Evolutionary conservation across 2,797 vertebrate species (phyloP), one percentile per base, ranked within the genome.

Genomic region (Gymnopithys bicolor): DNA sequence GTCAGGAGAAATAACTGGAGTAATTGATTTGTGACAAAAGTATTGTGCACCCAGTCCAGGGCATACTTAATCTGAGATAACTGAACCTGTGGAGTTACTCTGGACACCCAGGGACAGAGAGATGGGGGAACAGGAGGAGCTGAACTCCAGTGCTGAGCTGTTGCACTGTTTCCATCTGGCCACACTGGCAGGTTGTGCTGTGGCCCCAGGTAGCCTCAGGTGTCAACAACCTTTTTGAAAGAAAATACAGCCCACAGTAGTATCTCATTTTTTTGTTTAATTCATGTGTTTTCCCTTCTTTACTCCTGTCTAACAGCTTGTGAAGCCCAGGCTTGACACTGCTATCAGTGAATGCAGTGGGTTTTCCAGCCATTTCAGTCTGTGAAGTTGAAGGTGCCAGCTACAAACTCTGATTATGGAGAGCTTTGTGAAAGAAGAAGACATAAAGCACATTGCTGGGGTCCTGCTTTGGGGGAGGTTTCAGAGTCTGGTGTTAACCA

Each of bases 361-460:
- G 17, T 52, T 77, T 75, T 49, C 25, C 51, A 63, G 19, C 23
- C 2, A 3, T 11, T 56, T 77, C 23, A 32, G 9, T 69, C 17
- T 0, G 1, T 87, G 39, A 66, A 23, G 17, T 41, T 73, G 56
- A 66, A 59, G 68, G 28, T 83, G 48, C 32, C 43, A 37, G 37
- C 21, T 27, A 19, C 53, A 43, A 68, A 52, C 35, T 73, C 10
- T 46, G 60, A 28, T 59, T 35, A 27, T 64, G 18, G 33, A 35
- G 39, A 43, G 28, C 33, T 85, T n/a, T 85, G 24, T 43, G 9
- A 43, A 51, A 49, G 43, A 69, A 74, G 39, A 14, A 82, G 68
- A 21, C 14, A 13, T 28, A 0, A 46, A 33, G 10, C 39, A 11
- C 7, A 0, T n/a, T 19, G 22, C 75, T 71, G 0, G 30, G 15